Conservation (phyloP, 2,888 invertebrate genomes). For the Eupithecia tripunctaria region DNA sequence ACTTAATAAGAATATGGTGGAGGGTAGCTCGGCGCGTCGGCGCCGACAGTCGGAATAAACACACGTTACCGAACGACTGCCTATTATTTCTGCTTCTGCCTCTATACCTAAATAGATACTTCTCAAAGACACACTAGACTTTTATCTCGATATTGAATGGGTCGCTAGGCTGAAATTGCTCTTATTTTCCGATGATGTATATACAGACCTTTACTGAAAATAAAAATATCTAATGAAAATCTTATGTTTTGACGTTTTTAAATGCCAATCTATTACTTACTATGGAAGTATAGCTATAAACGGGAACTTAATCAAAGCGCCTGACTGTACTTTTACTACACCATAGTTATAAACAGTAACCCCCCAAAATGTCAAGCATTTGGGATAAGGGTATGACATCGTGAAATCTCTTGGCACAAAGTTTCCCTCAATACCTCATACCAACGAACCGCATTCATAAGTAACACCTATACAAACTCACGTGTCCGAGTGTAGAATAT, state of each 20-base stretch:
- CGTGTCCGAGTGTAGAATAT: background rate
- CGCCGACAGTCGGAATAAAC: too few species aligned
- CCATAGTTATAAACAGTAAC: background rate
- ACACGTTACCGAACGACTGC: too few species aligned
- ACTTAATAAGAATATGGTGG: too few species aligned
- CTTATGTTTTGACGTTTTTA: background rate
- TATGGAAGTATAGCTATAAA: background rate
- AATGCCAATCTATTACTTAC: background rate
- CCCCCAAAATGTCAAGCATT: background rate
- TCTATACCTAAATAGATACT: too few species aligned
- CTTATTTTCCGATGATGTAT: background rate
- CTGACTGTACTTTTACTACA: background rate
- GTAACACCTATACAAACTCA: background rate
- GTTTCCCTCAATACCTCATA: background rate
- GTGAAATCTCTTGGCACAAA: conserved; percentile 7
- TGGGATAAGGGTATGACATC: conserved; percentile 11
- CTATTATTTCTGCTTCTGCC: too few species aligned
- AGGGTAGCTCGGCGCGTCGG: too few species aligned
- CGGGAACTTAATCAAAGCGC: background rate
- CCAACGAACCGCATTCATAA: conserved; percentile 4
- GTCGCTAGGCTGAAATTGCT: background rate
- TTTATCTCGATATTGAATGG: background rate
- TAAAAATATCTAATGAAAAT: background rate
- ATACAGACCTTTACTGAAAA: background rate
- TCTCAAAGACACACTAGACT: background rate